Evolutionary conservation across 2,797 vertebrate genomes (phyloP), one percentile per base, ranked within the genome.

Genomic region (Lophotriccus pileatus): DNA sequence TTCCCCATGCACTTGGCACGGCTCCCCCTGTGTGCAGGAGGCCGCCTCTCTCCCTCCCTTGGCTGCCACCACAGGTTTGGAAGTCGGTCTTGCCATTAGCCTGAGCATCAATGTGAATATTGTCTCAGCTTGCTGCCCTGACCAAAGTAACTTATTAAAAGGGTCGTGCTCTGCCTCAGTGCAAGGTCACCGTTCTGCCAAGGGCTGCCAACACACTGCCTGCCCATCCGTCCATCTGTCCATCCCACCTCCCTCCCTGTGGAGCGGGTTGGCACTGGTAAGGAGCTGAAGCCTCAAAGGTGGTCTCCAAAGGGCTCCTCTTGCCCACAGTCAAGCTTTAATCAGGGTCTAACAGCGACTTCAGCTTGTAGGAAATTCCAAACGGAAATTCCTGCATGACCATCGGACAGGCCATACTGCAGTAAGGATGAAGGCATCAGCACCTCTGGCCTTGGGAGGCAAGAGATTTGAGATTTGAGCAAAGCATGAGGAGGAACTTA

Each of bases 71-170:
- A 1, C 10, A 10, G n/a, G 25, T 88, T 41, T 67, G 85, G 86
- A 36, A 95, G 93, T 85, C 3, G 27, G 76, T 97, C 97, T 97
- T 96, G 75, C 89, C 69, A 84, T 81, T 87, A 90, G 81, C 67
- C 53, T 3, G 0, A 89, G 60, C 69, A 77, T 89, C 89, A 94
- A 41, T 82, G 93, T 94, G 96, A 96, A 92, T 94, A 73, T 63
- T 93, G 90, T 87, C 91, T 74, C n/a, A 19, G 55, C 3, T 2
- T 87, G 59, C 83, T 92, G 80, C 90, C 76, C 93, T 70, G 84
- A 70, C 72, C 79, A 82, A 84, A 88, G 90, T 32, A 94, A 89
- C 74, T 95, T 95, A 91, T 94, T 93, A 91, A 74, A 95, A 92
- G 93, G 59, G 55, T 81, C 55, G 67, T 89, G 74, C 47, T 91